Percentiles rank a stretch among this genome's conserved stretches.
Conservation (phyloP, 2,888 invertebrate genomes). For the Pammene aurita region DNA sequence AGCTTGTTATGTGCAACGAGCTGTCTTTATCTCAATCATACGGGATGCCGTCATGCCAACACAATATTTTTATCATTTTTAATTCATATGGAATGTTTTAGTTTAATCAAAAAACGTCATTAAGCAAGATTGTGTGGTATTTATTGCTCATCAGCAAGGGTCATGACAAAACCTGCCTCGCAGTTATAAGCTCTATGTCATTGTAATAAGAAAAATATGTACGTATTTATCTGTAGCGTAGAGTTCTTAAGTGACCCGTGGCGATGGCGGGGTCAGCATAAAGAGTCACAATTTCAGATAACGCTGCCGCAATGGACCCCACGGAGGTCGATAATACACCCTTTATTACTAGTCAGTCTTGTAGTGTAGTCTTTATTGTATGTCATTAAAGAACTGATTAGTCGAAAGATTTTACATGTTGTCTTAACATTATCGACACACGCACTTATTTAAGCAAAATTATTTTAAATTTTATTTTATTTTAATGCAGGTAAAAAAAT, state of each 20-base stretch:
- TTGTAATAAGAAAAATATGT: not conserved
- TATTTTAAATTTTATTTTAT: not conserved
- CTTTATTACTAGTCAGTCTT: constrained; percentile 1
- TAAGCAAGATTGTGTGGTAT: not conserved
- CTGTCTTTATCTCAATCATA: not conserved
- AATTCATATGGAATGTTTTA: not conserved
- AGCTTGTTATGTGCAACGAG: too few species aligned
- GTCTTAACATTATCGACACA: not conserved
- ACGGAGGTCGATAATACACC: constrained; percentile 16
- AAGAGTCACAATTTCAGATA: not conserved
- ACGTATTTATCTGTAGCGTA: not conserved
- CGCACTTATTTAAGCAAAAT: not conserved
- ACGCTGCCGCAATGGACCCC: constrained; percentile 15
- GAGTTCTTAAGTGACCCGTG: not conserved
- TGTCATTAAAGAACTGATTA: not conserved
- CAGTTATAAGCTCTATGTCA: not conserved
- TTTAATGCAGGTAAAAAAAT: too few species aligned
- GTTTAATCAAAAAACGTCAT: not conserved
- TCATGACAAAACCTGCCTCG: not conserved
- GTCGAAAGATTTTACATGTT: not conserved
- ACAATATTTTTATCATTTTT: not conserved
- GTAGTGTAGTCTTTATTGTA: too few species aligned
- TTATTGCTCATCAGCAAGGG: not conserved
- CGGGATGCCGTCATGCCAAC: not conserved
- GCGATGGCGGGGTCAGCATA: too few species aligned